These are phyloP conservation scores for Dichetophora obliterata DNA, from an alignment of 2,888 invertebrate genomes.

Conservation along the genomic window DNA sequence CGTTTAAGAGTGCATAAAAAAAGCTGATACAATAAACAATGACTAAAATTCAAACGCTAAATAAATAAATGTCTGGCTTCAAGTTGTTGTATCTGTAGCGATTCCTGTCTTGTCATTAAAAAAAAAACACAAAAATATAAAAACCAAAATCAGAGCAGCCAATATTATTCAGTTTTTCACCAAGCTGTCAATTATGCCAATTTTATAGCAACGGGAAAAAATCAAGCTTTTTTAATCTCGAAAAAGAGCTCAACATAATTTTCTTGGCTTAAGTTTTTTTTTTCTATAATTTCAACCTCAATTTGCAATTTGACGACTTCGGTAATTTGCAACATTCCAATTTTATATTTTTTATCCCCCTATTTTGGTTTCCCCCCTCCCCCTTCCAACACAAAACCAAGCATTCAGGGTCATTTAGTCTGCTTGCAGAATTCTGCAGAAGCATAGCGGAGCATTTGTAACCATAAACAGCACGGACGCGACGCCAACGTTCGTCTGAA, in stretches of 20 bases:
- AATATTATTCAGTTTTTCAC: neutral
- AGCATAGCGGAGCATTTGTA: neutral
- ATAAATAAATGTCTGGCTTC: neutral
- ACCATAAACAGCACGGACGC: neutral
- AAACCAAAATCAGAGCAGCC: neutral
- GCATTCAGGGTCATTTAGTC: conserved; percentile 8
- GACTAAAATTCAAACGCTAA: neutral
- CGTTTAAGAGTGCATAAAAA: conserved; percentile 8
- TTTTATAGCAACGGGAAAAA: conserved; percentile 10
- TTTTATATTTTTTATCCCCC: neutral
- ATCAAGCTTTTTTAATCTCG: neutral
- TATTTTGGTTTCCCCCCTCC: neutral
- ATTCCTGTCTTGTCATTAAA: neutral
- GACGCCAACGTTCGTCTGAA: neutral
- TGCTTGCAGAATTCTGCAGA: conserved; percentile 10
- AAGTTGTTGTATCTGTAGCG: neutral
- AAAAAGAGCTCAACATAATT: neutral
- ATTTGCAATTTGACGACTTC: conserved; percentile 17
- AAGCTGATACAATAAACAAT: neutral
- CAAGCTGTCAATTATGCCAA: conserved; percentile 22
- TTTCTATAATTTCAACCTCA: conserved; percentile 1
- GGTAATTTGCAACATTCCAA: conserved; percentile 18
- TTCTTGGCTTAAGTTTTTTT: neutral
- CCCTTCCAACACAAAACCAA: neutral
- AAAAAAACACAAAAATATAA: neutral